Evolutionary conservation across 2,797 vertebrate genomes (phyloP), one percentile per base, ranked within the genome.

Genomic region (Platalea minor): DNA sequence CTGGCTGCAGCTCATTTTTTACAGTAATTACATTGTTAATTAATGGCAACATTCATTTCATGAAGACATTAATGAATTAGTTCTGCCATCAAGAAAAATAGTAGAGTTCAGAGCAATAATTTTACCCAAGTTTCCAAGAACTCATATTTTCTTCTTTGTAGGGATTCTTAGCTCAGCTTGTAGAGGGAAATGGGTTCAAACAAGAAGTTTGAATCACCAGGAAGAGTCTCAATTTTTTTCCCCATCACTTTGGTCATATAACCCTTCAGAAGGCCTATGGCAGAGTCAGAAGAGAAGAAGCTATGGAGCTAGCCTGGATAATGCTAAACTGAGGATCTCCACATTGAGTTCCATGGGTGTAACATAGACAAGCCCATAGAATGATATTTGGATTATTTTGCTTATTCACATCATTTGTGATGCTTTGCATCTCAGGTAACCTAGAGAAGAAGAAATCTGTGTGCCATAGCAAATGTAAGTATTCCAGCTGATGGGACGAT

Each of bases 31-130:
- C 85, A 28, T 81, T 64, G 37, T 86, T 93, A 91, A 96, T 93
- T 93, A 92, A 92, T 78, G 69, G 56, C 35, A 86, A 69, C 48
- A 60, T 65, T 77, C 45, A 88, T 95, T 93, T 78, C n/a, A 28
- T 5, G 10, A 64, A 41, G 85, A 89, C 72, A 56, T 60, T 60
- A 67, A 92, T 56, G 60, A 73, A 93, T 84, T 87, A 67, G 43
- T 60, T 85, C 89, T 92, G 84, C 51, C 91, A 96, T 37, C 64
- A 43, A 91, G 92, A 94, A 88, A 94, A 96, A 95, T 45, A 31
- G 64, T 19, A 20, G 39, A 56, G 18, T 64, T 78, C 20, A 31
- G 60, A 85, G 89, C 53, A 67, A 61, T 74, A 59, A 54, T n/a
- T 92, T 70, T 23, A 57, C 29, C 45, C 37, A 75, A 59, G 67